Conservation (phyloP, 2,888 invertebrate species). For the Mellilla xanthometata region DNA sequence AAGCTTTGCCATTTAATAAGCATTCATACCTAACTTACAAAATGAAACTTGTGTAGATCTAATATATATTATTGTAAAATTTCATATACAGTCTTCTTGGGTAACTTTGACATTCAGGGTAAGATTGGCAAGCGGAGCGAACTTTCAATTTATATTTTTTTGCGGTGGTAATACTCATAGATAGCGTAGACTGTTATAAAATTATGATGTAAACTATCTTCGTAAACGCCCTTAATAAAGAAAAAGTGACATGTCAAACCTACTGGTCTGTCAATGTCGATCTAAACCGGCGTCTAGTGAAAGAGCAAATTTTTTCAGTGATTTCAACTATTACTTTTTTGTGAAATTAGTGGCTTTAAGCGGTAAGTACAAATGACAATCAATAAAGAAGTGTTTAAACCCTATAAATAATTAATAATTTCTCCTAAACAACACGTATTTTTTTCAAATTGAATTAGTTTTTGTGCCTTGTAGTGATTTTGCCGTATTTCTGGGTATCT, state of each 20-base stretch:
- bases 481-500: slow-evolving; percentile 1
- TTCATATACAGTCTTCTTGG: slow-evolving; percentile 17
- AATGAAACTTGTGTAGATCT: too few species aligned
- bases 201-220: slow-evolving; percentile 10
- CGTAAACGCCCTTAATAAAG: neutral
- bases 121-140: neutral
- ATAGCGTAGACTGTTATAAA: slow-evolving; percentile 8
- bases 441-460: neutral
- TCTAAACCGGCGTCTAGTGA: too few species aligned
- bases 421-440: neutral
- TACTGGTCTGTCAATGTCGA: too few species aligned
- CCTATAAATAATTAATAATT: neutral
- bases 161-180: neutral
- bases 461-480: neutral
- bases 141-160: neutral
- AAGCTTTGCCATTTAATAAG: too few species aligned
- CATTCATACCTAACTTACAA: too few species aligned
- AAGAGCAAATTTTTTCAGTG: neutral
- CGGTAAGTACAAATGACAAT: slow-evolving; percentile 1
- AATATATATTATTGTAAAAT: too few species aligned
- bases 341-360: neutral
- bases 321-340: neutral
- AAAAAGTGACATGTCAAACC: slow-evolving; percentile 2
- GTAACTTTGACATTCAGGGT: neutral
- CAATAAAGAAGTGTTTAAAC: neutral